phyloP scores from a whole-genome alignment of 2,113 vertebrate genomes.

The Indicator maculatus region DNA sequence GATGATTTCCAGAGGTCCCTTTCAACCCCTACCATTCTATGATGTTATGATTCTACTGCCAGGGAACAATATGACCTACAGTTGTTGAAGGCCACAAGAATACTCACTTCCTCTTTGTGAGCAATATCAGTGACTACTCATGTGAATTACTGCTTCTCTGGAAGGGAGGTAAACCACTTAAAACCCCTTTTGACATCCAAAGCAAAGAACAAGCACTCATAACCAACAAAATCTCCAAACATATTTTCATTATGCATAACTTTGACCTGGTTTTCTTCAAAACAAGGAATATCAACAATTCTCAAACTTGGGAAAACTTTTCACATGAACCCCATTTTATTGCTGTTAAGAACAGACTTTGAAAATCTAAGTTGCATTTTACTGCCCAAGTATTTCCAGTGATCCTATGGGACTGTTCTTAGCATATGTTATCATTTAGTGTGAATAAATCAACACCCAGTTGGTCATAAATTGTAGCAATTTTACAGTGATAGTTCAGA shows the following conservation, averaged over 20 bases:
- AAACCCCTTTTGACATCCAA: neutral
- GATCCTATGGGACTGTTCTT: neutral
- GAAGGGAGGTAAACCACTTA: neutral
- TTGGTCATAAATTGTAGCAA: neutral
- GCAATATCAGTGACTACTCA: neutral
- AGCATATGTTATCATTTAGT: neutral
- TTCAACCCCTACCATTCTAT: too few relatives aligned
- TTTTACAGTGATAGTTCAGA: constrained; percentile 47
- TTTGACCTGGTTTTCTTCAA: neutral
- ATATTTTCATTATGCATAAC: neutral
- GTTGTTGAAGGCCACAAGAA: constrained; percentile 6
- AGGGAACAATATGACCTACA: neutral
- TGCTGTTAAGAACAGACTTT: neutral
- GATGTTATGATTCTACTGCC: neutral
- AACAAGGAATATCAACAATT: neutral
- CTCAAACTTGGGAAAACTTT: neutral
- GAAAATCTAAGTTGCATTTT: neutral
- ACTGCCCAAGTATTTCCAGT: neutral
- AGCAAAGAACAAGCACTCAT: constrained; percentile 5
- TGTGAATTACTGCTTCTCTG: neutral
- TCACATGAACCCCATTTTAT: neutral
- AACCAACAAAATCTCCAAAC: neutral
- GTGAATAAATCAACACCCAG: constrained; percentile 33
- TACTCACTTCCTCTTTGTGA: neutral
- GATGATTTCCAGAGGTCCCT: too few relatives aligned